Evolutionary conservation across 1,140 invertebrate genomes (phyloP).

Genomic region (Ooceraea biroi): DNA sequence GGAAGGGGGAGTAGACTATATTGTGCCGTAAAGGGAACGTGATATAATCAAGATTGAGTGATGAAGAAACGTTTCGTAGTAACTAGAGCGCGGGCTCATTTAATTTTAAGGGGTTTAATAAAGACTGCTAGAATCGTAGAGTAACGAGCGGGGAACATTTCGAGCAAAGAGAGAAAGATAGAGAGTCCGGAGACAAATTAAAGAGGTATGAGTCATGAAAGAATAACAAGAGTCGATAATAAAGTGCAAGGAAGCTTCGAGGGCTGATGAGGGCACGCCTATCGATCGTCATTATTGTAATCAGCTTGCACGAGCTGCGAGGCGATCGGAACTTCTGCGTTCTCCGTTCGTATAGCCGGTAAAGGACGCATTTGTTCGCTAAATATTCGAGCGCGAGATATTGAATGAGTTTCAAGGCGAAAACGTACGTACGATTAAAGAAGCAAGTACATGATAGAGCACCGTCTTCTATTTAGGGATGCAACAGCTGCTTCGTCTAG

Average conservation of each 20-base stretch:
- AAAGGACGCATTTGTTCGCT: slow-evolving; percentile 20
- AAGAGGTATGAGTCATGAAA: not conserved
- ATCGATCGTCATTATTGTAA: not conserved
- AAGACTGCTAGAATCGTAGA: not conserved
- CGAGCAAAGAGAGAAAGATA: not conserved
- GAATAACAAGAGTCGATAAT: not conserved
- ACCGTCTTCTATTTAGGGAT: slow-evolving; percentile 33
- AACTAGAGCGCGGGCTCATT: not conserved
- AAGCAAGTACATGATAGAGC: not conserved
- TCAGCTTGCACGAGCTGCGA: slow-evolving; percentile 4
- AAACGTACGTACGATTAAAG: not conserved
- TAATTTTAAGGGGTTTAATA: not conserved
- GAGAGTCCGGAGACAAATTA: not conserved
- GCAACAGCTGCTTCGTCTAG: not conserved
- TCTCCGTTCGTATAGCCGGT: slow-evolving; percentile 2
- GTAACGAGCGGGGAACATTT: not conserved
- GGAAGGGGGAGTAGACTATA: not conserved
- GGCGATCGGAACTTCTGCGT: slow-evolving; percentile 10
- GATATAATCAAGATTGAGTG: slow-evolving; percentile 27
- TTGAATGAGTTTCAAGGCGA: not conserved
- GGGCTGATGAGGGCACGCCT: not conserved
- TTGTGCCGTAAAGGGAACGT: not conserved
- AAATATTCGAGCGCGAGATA: slow-evolving; percentile 22
- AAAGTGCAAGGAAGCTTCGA: too few relatives aligned
- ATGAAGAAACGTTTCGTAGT: not conserved